Base-by-base conservation (phyloP, 2,797 vertebrate genomes). In the Allobates femoralis region DNA sequence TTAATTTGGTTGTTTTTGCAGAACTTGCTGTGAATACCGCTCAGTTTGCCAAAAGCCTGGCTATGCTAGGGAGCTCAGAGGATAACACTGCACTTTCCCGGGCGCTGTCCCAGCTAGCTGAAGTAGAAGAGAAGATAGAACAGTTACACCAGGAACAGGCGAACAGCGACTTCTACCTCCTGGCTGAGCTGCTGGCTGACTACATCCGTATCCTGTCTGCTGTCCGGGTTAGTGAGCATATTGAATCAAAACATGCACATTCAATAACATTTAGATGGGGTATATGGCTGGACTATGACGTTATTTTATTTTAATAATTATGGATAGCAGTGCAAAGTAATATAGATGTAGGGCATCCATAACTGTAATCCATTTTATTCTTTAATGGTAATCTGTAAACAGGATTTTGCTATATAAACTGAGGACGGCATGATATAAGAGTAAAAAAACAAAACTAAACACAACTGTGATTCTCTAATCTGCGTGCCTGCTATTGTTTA, bases 101-200 rank as follows among this genome's bases (percentile, higher is more conserved):
- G 0, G 98, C 98, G 0, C 95, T 99, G 28, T 98, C 97, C 71
- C 98, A 99, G 91, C 96, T 99, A 92, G 97, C 98, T 0, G 98
- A 99, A 92, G 97, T 99, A 90, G 98, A 99, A 90, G 98, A 99
- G 91, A 98, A 97, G 93, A 97, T 99, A 7, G 98, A 99, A 90
- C 97, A 97, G 93, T 92, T 99, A 19, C 97, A 99, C 90, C 97
- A 98, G 85, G 97, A 99, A 12, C 98, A 99, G 90, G 97, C 98
- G 30, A 94, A 94, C 53, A 95, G 90, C 0, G 98, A 99, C 93
- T 98, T 98, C 91, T 99, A 97, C 92, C 90, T 95, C 83, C 95
- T 99, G 3, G 96, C 98, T 0, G 98, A 99, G 86, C 95, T 98
- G 87, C 94, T 99, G 62, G 97, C 97, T 0, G 98, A 99, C 91